These are phyloP conservation scores for Heterohyrax brucei DNA, from an alignment of 2,797 vertebrate genomes.

Conservation along the genomic window DNA sequence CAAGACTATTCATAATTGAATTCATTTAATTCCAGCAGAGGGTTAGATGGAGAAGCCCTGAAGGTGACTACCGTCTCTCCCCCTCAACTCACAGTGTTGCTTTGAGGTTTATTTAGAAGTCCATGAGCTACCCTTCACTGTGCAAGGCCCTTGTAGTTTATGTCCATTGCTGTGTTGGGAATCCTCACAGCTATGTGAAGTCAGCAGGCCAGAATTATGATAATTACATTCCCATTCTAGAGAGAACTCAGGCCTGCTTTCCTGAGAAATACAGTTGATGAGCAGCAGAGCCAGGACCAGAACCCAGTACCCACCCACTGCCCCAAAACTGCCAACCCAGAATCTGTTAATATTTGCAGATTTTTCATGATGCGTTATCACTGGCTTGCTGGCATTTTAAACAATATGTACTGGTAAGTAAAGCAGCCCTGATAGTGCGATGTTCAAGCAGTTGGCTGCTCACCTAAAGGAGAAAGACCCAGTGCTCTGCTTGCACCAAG, in stretches of 20 bases:
- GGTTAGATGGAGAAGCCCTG: neutral
- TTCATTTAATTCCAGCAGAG: neutral
- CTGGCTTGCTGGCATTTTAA: conserved; percentile 73
- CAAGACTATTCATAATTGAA: neutral
- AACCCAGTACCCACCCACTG: neutral
- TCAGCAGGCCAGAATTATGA: neutral
- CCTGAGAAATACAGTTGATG: neutral
- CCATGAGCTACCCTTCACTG: neutral
- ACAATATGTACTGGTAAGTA: conserved; percentile 36
- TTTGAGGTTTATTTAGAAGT: neutral
- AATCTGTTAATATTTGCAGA: conserved; percentile 23
- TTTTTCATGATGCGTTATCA: conserved; percentile 12
- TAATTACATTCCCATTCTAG: neutral
- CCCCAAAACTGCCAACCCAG: conserved; percentile 35
- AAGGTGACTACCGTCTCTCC: neutral
- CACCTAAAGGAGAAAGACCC: neutral
- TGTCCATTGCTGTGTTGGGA: rapidly evolving
- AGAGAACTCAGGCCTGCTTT: neutral
- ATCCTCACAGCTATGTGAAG: neutral
- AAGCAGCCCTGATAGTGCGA: neutral
- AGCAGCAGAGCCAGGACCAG: neutral
- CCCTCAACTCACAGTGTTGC: neutral
- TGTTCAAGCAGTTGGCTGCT: neutral
- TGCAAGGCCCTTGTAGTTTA: neutral
- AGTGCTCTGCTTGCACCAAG: too few relatives aligned